Percentiles rank a stretch among this genome's conserved stretches.
These are phyloP conservation scores for Maylandia zebra DNA, from an alignment of 2,113 vertebrate genomes.

Conservation along the genomic window DNA sequence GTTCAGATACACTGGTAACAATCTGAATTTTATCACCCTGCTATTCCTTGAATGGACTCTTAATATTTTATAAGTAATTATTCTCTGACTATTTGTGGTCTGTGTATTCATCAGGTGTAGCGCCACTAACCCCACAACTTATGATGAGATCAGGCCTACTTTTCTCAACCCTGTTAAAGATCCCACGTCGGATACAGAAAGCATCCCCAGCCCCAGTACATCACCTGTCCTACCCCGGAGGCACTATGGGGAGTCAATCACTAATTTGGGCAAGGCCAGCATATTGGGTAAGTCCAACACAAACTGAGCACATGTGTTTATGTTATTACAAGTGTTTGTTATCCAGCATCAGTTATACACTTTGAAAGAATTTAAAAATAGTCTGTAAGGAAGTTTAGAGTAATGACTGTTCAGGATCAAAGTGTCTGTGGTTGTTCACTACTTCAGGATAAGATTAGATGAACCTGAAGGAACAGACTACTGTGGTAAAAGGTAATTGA, in stretches of 20 bases:
- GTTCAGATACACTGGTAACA: slow-evolving; percentile 93
- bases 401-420: not conserved
- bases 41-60: not conserved
- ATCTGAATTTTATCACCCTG: not conserved
- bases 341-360: not conserved
- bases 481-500: not conserved
- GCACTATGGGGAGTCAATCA: slow-evolving; percentile 95
- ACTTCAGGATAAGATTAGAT: not conserved
- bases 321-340: not conserved
- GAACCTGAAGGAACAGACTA: not conserved
- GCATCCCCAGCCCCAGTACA: slow-evolving; percentile 84
- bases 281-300: slow-evolving; percentile 78
- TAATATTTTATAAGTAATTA: not conserved
- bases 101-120: slow-evolving; percentile 69
- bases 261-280: slow-evolving; percentile 94
- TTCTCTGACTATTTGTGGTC: not conserved
- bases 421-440: not conserved
- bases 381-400: not conserved
- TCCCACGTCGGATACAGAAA: slow-evolving; percentile 78
- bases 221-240: slow-evolving; percentile 85
- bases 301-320: not conserved
- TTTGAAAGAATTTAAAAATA: not conserved
- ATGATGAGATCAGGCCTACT: slow-evolving; percentile 84
- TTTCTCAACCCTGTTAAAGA: slow-evolving; percentile 88
- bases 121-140: slow-evolving; percentile 82